Percentiles rank a stretch among this genome's conserved stretches.
phyloP scores from a whole-genome alignment of 2,113 vertebrate species.

The Ameiurus melas region DNA sequence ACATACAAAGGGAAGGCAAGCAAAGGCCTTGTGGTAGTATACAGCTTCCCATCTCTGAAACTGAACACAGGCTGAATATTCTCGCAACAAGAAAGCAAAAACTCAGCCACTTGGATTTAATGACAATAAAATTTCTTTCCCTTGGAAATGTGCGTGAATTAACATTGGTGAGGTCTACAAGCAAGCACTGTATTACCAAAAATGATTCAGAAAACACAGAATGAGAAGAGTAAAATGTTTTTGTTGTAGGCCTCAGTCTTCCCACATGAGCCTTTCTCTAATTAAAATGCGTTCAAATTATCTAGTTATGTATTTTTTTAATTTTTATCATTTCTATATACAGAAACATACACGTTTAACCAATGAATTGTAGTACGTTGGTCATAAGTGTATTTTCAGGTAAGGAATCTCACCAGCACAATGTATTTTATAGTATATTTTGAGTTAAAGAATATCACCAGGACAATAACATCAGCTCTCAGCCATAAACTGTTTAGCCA shows the following conservation, averaged over 20 bases:
- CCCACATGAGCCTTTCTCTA: background rate
- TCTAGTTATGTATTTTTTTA: background rate
- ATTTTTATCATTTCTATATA: background rate
- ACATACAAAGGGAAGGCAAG: background rate
- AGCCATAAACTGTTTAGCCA: constrained; percentile 46
- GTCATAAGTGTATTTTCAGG: background rate
- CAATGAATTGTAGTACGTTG: background rate
- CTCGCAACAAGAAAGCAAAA: background rate
- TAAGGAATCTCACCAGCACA: background rate
- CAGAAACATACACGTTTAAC: background rate
- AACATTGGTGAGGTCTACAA: background rate
- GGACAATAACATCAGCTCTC: constrained; percentile 55
- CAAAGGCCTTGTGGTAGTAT: background rate
- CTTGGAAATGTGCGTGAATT: background rate
- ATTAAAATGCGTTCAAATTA: background rate
- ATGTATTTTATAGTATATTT: constrained; percentile 4
- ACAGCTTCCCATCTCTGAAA: background rate
- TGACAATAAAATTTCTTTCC: constrained; percentile 1
- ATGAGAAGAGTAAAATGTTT: background rate
- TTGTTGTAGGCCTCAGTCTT: background rate
- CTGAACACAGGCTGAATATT: background rate
- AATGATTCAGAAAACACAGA: background rate
- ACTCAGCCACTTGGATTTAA: background rate
- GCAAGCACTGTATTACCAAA: constrained; percentile 3
- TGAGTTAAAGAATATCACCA: constrained; percentile 26